Evolutionary conservation across 2,888 invertebrate genomes (phyloP), one percentile per base, ranked within the genome.

Genomic region (Scaptomyza cyrtandrae): DNA sequence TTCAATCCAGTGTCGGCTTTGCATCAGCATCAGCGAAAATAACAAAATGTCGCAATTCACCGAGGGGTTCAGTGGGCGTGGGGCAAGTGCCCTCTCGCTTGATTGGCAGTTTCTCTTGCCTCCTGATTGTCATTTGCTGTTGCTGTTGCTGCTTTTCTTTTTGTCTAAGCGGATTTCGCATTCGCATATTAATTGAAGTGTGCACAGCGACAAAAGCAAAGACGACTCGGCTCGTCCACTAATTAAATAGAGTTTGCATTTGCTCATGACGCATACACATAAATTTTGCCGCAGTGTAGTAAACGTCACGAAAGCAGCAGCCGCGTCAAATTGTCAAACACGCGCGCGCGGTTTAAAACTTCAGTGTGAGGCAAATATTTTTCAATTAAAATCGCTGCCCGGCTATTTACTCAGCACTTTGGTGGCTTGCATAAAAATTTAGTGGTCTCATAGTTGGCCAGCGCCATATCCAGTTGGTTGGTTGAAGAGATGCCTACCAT

Each of bases 151-250:
- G 41, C 59, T 52, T 19, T 55, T 52, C 63, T 73, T 46, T 62
- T 65, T 78, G 80, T 76, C 73, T 86, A 86, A 85, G 85, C 86
- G 81, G 86, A 85, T 85, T 84, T 81, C 70, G 41, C 41, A 86
- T 84, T 86, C 81, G 81, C 81, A 80, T 85, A 86, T 86, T 85
- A 85, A 85, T 85, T 81, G 80, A 84, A 85, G 74, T 86, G 75
- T 81, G 84, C 86, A 85, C 82, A 78, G 85, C 55, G 59, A 65
- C 68, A 78, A 85, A 77, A 57, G 49, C 62, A 48, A 16, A 16
- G 57, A 35, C 57, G 49, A 44, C 54, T 45, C 57, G 46, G 49
- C 54, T 44, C 31, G 49, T 43, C 43, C 49, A 57, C 57, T 71
- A 80, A 80, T 78, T 84, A 76, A 80, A 73, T 55, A 46, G 33